These are phyloP conservation scores for Ophion ventricosus DNA, from an alignment of 2,888 invertebrate genomes.

Conservation along the genomic window DNA sequence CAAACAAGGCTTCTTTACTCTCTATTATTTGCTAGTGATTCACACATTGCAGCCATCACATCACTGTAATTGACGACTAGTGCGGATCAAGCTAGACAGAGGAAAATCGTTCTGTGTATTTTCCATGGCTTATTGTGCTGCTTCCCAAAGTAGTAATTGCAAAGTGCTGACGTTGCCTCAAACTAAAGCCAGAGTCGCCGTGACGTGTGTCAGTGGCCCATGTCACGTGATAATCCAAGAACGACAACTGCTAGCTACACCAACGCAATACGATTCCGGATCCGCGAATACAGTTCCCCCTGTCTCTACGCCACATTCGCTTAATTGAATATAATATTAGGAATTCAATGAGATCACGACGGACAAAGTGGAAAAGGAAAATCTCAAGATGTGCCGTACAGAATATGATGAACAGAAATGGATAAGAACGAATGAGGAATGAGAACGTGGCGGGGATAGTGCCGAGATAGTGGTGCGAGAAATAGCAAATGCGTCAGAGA, in stretches of 20 bases:
- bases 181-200: background rate
- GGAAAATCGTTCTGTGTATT: background rate
- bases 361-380: background rate
- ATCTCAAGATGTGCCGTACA: background rate
- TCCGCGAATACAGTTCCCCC: background rate
- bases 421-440: constrained; percentile 22
- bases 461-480: constrained; percentile 33
- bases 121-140: background rate
- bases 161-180: background rate
- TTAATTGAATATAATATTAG: constrained; percentile 16
- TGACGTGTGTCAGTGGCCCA: background rate
- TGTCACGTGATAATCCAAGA: background rate
- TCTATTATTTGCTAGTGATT: too few species aligned
- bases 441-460: constrained; percentile 9
- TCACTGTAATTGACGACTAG: too few species aligned
- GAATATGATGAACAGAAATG: constrained; percentile 16
- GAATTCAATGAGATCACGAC: background rate
- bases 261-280: background rate
- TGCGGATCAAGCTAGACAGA: too few species aligned
- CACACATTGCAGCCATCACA: too few species aligned
- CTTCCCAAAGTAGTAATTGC: background rate
- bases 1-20: too few species aligned
- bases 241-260: background rate
- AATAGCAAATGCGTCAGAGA: constrained; percentile 66
- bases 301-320: background rate